A percentile compares a stretch with the other conserved stretches of the same genome.
These are phyloP conservation scores for Andrena fulva DNA, from an alignment of 2,888 invertebrate genomes.

Conservation along the genomic window DNA sequence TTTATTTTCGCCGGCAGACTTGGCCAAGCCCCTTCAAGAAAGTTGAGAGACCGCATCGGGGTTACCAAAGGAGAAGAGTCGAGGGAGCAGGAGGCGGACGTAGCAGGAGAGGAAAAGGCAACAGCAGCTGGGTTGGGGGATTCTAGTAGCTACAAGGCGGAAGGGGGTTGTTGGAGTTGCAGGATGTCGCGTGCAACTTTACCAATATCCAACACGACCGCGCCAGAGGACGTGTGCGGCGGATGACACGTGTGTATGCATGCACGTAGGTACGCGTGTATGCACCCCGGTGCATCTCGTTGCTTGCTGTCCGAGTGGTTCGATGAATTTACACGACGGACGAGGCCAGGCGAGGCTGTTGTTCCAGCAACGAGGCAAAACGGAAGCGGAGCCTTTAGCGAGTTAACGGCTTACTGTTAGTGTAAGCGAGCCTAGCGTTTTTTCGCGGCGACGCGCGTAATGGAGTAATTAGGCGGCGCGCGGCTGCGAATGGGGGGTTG, in stretches of 20 bases:
- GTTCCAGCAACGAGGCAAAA: slow-evolving; percentile 21
- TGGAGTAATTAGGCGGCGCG: neutral
- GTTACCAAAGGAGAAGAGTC: slow-evolving; percentile 41
- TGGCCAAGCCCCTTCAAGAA: slow-evolving; percentile 49
- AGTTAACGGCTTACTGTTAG: slow-evolving; percentile 20
- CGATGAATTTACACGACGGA: slow-evolving; percentile 70
- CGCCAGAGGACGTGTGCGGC: slow-evolving; percentile 43
- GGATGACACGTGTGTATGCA: slow-evolving; percentile 59
- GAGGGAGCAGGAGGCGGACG: slow-evolving; percentile 32
- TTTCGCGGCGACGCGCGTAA: neutral
- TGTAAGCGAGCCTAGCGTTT: neutral
- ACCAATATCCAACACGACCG: slow-evolving; percentile 81
- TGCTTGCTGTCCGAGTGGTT: slow-evolving; percentile 58
- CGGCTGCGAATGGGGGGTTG: neutral
- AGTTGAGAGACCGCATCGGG: slow-evolving; percentile 65
- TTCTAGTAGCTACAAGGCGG: slow-evolving; percentile 55
- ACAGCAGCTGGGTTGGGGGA: slow-evolving; percentile 67
- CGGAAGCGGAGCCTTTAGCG: slow-evolving; percentile 30
- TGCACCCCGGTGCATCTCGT: slow-evolving; percentile 47
- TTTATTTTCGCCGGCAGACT: slow-evolving; percentile 53
- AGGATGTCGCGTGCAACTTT: slow-evolving; percentile 83
- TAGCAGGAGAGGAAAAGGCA: slow-evolving; percentile 51
- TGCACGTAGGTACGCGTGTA: neutral
- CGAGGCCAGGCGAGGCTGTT: slow-evolving; percentile 19
- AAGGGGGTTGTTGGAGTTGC: slow-evolving; percentile 69